phyloP scores from a whole-genome alignment of 2,113 vertebrate species.

The Mesembrinibis cayennensis region DNA sequence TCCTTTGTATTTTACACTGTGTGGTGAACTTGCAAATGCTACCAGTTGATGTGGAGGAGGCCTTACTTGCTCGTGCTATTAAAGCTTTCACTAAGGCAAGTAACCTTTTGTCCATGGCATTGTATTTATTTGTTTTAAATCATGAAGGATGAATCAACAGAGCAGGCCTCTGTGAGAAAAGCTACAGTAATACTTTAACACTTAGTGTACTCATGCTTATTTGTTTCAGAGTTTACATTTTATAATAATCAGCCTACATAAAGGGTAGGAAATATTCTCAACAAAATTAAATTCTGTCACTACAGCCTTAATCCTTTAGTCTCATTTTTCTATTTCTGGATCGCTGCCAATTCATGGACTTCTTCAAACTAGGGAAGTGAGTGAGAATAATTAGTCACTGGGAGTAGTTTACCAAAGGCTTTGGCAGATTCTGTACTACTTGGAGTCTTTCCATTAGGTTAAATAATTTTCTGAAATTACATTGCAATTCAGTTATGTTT shows the following conservation, averaged over 20 bases:
- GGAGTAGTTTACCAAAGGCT: neutral
- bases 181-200: neutral
- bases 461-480: neutral
- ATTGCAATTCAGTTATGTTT: neutral
- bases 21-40: conserved; percentile 81
- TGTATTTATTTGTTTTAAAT: neutral
- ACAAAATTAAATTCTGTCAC: neutral
- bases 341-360: neutral
- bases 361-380: neutral
- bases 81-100: conserved; percentile 91
- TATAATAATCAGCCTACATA: neutral
- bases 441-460: neutral
- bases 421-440: neutral
- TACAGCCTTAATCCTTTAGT: neutral
- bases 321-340: neutral
- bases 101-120: neutral
- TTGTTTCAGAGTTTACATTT: neutral
- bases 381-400: neutral
- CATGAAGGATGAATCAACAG: neutral
- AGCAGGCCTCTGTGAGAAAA: neutral
- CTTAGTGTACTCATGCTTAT: neutral
- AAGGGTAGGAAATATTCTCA: neutral
- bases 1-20: conserved; percentile 90
- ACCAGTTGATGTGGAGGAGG: conserved; percentile 82
- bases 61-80: conserved; percentile 83